Conservation (phyloP, 1,140 invertebrate species). For the Temnothorax longispinosus region DNA sequence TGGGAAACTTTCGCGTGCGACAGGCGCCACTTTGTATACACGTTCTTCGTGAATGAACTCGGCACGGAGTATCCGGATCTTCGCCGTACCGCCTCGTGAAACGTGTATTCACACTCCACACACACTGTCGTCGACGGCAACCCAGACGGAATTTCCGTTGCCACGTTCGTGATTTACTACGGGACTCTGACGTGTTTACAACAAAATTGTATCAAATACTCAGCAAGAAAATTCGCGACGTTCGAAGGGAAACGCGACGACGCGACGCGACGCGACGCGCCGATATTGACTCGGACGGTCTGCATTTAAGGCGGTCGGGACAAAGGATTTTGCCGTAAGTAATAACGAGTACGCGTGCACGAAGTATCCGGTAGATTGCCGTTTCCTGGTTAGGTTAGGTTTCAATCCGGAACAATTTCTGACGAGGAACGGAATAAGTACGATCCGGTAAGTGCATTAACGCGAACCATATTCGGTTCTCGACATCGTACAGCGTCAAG, state of each 20-base stretch:
- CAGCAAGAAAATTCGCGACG: slow-evolving; percentile 7
- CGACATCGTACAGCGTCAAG: not conserved
- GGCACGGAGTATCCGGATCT: slow-evolving; percentile 26
- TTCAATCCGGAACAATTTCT: not conserved
- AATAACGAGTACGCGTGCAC: not conserved
- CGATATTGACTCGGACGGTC: not conserved
- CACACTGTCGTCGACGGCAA: not conserved
- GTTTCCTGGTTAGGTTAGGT: not conserved
- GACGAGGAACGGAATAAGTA: not conserved
- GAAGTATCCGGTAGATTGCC: not conserved
- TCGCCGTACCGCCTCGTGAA: not conserved
- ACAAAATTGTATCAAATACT: slow-evolving; percentile 1
- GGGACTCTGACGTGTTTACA: not conserved
- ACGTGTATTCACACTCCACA: not conserved
- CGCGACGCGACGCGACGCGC: not conserved
- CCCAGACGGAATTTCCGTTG: slow-evolving; percentile 25
- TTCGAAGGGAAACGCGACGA: not conserved
- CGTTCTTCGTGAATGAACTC: slow-evolving; percentile 43
- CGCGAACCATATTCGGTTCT: slow-evolving; percentile 25
- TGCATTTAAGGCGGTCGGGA: not conserved
- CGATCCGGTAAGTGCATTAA: slow-evolving; percentile 5
- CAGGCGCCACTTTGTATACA: not conserved
- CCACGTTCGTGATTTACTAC: not conserved
- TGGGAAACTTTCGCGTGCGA: not conserved
- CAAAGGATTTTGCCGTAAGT: not conserved